Conservation (phyloP, 2,113 vertebrate species). For the Pituophis catenifer region DNA sequence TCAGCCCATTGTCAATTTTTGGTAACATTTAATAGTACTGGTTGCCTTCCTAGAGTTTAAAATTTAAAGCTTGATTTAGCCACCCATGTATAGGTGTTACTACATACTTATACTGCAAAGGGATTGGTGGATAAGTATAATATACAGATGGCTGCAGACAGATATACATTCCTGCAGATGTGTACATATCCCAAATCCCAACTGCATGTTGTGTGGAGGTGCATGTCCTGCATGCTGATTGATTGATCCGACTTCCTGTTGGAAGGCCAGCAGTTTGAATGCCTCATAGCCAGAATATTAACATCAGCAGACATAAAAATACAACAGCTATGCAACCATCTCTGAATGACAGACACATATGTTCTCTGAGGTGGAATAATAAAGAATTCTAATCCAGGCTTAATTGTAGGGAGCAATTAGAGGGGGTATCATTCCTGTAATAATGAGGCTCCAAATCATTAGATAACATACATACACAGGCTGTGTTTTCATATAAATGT, state of each 20-base stretch:
- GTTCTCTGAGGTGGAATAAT: neutral
- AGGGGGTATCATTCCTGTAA: neutral
- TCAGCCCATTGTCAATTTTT: neutral
- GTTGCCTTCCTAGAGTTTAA: neutral
- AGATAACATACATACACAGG: neutral
- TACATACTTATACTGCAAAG: neutral
- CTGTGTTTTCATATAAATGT: neutral
- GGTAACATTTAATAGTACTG: neutral
- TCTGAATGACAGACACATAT: neutral
- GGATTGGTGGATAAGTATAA: neutral
- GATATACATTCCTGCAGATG: too few species aligned
- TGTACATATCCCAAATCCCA: neutral
- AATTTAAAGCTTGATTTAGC: neutral
- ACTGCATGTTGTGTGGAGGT: neutral
- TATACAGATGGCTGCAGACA: neutral
- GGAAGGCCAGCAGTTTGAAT: neutral
- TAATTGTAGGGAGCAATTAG: neutral
- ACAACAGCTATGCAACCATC: neutral
- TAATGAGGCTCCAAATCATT: neutral
- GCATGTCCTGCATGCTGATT: neutral
- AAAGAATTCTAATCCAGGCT: neutral
- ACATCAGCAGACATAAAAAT: neutral
- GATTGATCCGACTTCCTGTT: neutral
- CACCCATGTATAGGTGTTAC: neutral
- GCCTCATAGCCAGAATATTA: neutral